phyloP scores from a whole-genome alignment of 2,888 invertebrate species.

The Vesta saturnalis region DNA sequence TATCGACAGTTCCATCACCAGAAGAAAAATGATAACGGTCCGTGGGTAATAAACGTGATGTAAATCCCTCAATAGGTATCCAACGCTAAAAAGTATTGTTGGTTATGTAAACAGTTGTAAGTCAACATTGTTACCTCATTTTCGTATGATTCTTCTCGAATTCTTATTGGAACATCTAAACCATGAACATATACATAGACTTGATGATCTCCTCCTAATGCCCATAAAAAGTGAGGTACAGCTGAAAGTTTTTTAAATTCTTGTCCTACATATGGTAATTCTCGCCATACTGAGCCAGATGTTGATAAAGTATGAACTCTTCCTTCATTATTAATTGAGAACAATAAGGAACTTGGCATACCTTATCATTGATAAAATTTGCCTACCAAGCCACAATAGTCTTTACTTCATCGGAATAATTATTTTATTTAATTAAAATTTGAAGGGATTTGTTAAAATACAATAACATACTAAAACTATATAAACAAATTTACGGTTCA shows the following conservation, averaged over 20 bases:
- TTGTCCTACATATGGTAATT: conserved; percentile 84
- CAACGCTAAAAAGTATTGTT: conserved; percentile 71
- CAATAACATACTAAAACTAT: too few relatives aligned
- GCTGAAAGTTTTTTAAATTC: conserved; percentile 91
- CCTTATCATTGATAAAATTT: conserved; percentile 20
- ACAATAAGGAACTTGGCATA: conserved; percentile 79
- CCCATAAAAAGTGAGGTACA: conserved; percentile 89
- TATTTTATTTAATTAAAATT: too few relatives aligned
- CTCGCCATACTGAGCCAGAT: conserved; percentile 84
- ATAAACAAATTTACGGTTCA: too few relatives aligned
- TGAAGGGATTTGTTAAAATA: too few relatives aligned
- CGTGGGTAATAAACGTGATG: conserved; percentile 83
- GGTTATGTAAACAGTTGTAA: too few relatives aligned
- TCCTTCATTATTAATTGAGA: conserved; percentile 89
- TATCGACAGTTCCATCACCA: conserved; percentile 81
- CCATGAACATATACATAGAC: conserved; percentile 92
- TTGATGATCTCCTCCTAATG: conserved; percentile 92
- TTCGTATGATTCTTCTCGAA: conserved; percentile 91
- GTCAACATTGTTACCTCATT: conserved; percentile 82
- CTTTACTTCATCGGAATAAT: too few relatives aligned
- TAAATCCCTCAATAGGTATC: conserved; percentile 90
- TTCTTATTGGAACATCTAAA: conserved; percentile 88
- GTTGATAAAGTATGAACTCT: conserved; percentile 87
- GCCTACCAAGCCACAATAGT: too few relatives aligned
- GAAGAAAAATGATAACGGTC: conserved; percentile 89